Percentiles rank a stretch among this genome's conserved stretches.
These are phyloP conservation scores for Hemiscyllium ocellatum DNA, from an alignment of 2,113 vertebrate genomes.

Conservation along the genomic window DNA sequence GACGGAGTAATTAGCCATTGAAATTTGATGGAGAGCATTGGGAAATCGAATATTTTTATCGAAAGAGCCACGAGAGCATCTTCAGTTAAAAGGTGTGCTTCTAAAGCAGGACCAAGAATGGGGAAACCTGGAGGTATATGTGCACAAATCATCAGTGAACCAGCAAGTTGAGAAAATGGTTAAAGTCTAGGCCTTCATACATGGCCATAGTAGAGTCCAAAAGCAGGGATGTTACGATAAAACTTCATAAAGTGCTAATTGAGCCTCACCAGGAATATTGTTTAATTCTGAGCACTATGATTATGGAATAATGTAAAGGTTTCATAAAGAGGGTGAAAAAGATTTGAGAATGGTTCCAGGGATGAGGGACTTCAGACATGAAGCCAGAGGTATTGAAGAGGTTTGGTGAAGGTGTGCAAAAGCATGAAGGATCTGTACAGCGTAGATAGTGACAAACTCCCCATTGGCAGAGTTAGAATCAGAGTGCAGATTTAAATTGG, in stretches of 20 bases:
- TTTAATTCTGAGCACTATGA: neutral
- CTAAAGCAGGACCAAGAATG: neutral
- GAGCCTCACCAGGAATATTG: neutral
- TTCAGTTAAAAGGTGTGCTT: too few species aligned
- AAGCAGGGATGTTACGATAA: neutral
- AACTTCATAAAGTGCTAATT: neutral
- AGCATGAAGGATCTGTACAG: neutral
- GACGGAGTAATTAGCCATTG: neutral
- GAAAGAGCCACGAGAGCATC: neutral
- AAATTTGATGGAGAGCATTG: neutral
- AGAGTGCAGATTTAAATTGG: neutral
- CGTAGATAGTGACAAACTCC: neutral
- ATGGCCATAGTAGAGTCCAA: neutral
- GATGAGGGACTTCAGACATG: neutral
- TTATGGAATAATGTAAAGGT: neutral
- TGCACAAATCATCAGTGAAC: neutral
- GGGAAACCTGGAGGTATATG: neutral
- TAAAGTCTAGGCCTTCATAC: neutral
- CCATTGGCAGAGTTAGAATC: neutral
- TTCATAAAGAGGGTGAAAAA: neutral
- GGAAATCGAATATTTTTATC: neutral
- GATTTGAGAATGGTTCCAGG: neutral
- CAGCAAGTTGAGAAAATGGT: neutral
- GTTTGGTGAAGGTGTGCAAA: neutral
- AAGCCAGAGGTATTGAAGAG: neutral